Percentiles rank a stretch among this genome's conserved stretches.
phyloP scores from a whole-genome alignment of 2,888 invertebrate species.

The Cremastinae sp. region DNA sequence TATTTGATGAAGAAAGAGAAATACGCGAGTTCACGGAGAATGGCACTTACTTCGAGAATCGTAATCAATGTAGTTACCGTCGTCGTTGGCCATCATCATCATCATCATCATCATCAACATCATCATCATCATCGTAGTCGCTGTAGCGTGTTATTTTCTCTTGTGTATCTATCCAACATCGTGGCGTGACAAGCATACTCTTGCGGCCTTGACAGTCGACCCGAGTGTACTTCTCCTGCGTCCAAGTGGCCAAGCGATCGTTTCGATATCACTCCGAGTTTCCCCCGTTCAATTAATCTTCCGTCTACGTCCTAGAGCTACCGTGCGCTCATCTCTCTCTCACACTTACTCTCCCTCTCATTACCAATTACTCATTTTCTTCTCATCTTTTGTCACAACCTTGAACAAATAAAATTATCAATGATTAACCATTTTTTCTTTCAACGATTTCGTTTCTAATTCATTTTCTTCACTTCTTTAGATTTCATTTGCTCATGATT shows the following conservation, averaged over 20 bases:
- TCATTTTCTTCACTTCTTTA: no score
- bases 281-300: constrained; percentile 51
- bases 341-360: no score
- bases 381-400: no score
- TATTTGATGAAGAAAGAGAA: no score
- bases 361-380: no score
- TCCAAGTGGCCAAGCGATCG: constrained; percentile 53
- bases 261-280: constrained; percentile 39
- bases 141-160: constrained; percentile 68
- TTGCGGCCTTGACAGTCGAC: constrained; percentile 77
- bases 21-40: constrained; percentile 47
- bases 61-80: constrained; percentile 38
- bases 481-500: no score
- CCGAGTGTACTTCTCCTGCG: constrained; percentile 61
- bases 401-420: no score
- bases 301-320: constrained; percentile 15
- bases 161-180: constrained; percentile 60
- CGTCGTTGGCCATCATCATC: constrained; percentile 43
- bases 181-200: constrained; percentile 72
- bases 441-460: no score
- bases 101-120: constrained; percentile 64
- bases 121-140: constrained; percentile 66
- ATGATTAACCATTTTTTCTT: no score
- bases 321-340: constrained; percentile 30
- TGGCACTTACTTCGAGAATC: constrained; percentile 65